Base-by-base conservation (phyloP, 23 tunicate genomes). In the Oikopleura albicans region DNA sequence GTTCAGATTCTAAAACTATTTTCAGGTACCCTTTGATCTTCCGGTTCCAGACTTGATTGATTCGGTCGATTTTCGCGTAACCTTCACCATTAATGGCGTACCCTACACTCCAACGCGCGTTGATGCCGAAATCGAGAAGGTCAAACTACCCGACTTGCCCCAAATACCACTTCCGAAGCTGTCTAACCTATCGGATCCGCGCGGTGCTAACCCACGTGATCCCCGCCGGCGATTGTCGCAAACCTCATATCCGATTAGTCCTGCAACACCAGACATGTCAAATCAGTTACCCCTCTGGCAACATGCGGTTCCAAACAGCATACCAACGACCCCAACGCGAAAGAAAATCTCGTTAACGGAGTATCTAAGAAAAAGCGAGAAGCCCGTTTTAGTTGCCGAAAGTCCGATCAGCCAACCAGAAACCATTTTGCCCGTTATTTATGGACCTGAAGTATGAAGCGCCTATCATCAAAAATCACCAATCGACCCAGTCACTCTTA, bases 81-180 rank as follows among this genome's bases (percentile, higher is more conserved):
- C 79, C 34, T 71, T 71, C 31, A 71, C 79, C 2, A 71, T 71
- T 2, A 71, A 71, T 71, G 79, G 79, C 79, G 36, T 71, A 4
- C 36, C 33, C 33, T 27, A 16, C 36, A 71, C 27, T 27, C 34
- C 27, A 2, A 31, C 35, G 37, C 28, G 2, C 36, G 35, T 12
- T 2, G 37, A 71, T 71, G 37, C 31, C 35, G 79, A 12, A 4
- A 71, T 29, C 37, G 79, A 71, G 36, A 71, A 71, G 31, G 4
- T 29, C 4, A 71, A 71, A 31, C 79, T 71, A 22, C 79, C 79
- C 36, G 35, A 71, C 35, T 37, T 71, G 27, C 34, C 79, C 79
- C 22, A 12, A 12, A 49, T 49, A 12, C 63, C 63, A 12, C 63
- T 49, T 22, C 63, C 63, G 16, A 49, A 49, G 22, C 22, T 49